phyloP scores from a whole-genome alignment of 2,113 vertebrate species.

The Perognathus longimembris region DNA sequence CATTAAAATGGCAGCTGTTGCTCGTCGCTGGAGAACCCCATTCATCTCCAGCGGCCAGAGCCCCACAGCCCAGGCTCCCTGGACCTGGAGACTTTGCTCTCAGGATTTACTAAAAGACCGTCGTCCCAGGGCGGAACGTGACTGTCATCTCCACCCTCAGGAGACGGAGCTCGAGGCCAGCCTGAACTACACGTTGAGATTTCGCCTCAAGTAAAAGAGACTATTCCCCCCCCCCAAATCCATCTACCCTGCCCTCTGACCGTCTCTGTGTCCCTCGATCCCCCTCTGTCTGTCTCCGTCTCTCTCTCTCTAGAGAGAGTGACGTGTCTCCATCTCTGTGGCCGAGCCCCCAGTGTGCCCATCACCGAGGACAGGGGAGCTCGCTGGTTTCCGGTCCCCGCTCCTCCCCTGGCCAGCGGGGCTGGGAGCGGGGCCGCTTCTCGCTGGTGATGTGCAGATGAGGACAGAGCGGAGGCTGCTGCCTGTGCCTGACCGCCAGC shows the following conservation, averaged over 20 bases:
- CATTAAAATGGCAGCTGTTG: constrained; percentile 25
- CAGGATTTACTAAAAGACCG: background rate
- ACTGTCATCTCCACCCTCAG: no score
- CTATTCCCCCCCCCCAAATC: no score
- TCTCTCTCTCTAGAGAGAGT: background rate
- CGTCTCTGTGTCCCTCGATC: no score
- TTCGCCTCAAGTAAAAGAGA: no score
- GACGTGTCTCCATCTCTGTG: background rate
- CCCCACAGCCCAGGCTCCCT: background rate
- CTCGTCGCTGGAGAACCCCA: background rate
- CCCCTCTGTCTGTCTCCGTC: background rate
- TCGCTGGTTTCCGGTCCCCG: background rate
- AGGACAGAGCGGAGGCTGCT: background rate
- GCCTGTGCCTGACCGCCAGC: no score
- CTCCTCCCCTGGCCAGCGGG: background rate
- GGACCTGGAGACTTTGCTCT: background rate
- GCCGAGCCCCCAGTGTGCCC: background rate
- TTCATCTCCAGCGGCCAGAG: background rate
- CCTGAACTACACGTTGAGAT: no score
- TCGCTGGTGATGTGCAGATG: no score
- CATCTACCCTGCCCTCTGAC: background rate
- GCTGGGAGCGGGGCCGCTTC: background rate
- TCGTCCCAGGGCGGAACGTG: background rate
- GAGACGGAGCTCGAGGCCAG: no score
- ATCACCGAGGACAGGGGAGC: background rate